Evolutionary conservation across 1,140 invertebrate species (phyloP).

Genomic region (Drosophila simulans): DNA sequence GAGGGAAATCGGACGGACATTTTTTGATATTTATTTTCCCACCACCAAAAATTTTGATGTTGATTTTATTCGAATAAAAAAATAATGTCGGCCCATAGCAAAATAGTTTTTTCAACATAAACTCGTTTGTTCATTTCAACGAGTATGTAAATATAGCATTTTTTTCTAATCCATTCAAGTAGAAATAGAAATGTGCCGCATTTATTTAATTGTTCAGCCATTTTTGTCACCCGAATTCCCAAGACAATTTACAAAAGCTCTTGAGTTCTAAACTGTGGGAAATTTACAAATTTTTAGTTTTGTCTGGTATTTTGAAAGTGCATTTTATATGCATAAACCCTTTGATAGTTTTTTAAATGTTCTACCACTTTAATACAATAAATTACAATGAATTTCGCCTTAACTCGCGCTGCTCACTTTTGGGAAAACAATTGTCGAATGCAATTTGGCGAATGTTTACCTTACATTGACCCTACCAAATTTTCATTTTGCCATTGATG

Average conservation of each 20-base stretch:
- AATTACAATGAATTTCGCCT: background rate
- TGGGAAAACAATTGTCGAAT: slow-evolving; percentile 34
- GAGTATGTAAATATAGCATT: slow-evolving; percentile 37
- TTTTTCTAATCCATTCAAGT: slow-evolving; percentile 1
- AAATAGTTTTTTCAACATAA: slow-evolving; percentile 56
- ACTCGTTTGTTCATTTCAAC: slow-evolving; percentile 21
- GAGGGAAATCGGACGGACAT: slow-evolving; percentile 30
- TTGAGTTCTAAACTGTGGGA: background rate
- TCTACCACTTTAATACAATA: no score
- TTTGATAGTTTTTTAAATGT: no score
- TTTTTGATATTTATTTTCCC: slow-evolving; percentile 42
- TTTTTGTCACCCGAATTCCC: slow-evolving; percentile 25
- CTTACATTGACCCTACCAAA: slow-evolving; percentile 46
- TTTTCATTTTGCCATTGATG: slow-evolving; percentile 34
- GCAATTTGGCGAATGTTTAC: slow-evolving; percentile 43
- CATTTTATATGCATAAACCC: no score
- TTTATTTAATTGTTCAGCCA: slow-evolving; percentile 23
- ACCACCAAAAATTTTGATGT: slow-evolving; percentile 43
- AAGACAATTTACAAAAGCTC: slow-evolving; percentile 10
- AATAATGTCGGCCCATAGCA: slow-evolving; percentile 51
- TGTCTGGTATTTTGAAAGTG: background rate
- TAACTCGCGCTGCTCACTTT: slow-evolving; percentile 17
- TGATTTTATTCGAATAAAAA: slow-evolving; percentile 72
- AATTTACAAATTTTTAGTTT: background rate
- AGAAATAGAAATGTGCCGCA: slow-evolving; percentile 18